Evolutionary conservation across 1,140 invertebrate species (phyloP).

Genomic region (Caenorhabditis inopinata): DNA sequence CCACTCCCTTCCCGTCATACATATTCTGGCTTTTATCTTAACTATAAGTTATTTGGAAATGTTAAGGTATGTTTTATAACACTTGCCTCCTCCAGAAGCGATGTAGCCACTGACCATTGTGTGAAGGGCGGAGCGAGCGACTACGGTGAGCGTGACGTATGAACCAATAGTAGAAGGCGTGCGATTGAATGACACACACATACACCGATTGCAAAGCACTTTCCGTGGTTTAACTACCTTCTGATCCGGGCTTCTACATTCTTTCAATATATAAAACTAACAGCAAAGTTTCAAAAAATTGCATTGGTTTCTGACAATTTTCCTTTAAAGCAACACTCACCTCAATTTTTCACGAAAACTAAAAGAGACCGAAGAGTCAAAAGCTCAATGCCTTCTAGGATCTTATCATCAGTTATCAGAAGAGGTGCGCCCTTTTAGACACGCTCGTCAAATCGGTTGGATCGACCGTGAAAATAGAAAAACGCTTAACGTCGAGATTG

Average conservation of each 20-base stretch:
- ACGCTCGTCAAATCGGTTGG: conserved; percentile 14
- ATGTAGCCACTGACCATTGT: background rate
- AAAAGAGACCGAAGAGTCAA: no score
- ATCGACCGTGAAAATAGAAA: conserved; percentile 20
- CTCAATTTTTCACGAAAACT: no score
- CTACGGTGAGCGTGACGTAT: conserved; percentile 25
- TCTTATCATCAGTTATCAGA: background rate
- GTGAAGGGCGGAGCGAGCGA: background rate
- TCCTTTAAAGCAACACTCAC: no score
- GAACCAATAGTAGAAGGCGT: conserved; percentile 23
- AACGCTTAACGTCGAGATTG: conserved; percentile 26
- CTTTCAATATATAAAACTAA: no score
- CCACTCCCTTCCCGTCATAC: background rate
- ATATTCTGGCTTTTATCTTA: background rate
- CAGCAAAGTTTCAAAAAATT: no score
- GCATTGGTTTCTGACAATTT: no score
- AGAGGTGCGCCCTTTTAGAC: conserved; percentile 17
- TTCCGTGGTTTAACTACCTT: conserved; percentile 28
- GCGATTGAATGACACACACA: conserved; percentile 32
- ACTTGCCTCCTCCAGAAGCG: background rate
- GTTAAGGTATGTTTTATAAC: conserved; percentile 20
- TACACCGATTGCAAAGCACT: conserved; percentile 33
- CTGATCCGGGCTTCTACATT: background rate
- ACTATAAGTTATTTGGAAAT: background rate
- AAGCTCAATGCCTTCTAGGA: no score